These are phyloP conservation scores for Margarornis squamiger DNA, from an alignment of 2,797 vertebrate species.

Conservation along the genomic window DNA sequence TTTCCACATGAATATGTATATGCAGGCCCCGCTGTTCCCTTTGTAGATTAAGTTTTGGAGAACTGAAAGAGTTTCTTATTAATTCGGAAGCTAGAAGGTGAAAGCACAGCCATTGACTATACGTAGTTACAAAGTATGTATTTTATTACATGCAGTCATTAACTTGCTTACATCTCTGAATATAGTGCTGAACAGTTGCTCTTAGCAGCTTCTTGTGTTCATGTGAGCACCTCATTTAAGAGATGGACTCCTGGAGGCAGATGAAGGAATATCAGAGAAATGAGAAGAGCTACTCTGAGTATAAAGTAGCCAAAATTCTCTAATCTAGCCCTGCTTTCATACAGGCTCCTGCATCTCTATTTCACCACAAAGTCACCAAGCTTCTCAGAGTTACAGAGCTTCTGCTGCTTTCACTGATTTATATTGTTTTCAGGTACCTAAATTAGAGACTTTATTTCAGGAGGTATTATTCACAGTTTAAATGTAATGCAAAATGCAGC, in stretches of 20 bases:
- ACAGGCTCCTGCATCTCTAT: neutral
- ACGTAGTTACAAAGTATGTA: neutral
- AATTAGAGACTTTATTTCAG: constrained; percentile 22
- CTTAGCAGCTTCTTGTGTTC: neutral
- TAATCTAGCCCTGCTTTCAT: neutral
- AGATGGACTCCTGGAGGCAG: neutral
- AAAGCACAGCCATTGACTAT: neutral
- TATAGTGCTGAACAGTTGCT: neutral
- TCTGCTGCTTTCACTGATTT: neutral
- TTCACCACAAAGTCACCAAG: neutral
- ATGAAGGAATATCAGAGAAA: constrained; percentile 1
- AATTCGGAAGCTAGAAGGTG: neutral
- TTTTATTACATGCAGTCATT: neutral
- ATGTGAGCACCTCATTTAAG: neutral
- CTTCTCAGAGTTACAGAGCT: neutral
- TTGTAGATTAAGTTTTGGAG: constrained; percentile 33
- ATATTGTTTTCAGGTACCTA: neutral
- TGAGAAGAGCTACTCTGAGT: neutral
- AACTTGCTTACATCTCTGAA: neutral
- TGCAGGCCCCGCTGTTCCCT: neutral
- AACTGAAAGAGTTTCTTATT: neutral
- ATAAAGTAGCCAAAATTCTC: neutral
- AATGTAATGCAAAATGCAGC: constrained; percentile 4
- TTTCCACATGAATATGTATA: constrained; percentile 40
- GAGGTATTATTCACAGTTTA: constrained; percentile 5